Conservation (phyloP, 2,797 vertebrate species). For the Corythornis leucogaster region DNA sequence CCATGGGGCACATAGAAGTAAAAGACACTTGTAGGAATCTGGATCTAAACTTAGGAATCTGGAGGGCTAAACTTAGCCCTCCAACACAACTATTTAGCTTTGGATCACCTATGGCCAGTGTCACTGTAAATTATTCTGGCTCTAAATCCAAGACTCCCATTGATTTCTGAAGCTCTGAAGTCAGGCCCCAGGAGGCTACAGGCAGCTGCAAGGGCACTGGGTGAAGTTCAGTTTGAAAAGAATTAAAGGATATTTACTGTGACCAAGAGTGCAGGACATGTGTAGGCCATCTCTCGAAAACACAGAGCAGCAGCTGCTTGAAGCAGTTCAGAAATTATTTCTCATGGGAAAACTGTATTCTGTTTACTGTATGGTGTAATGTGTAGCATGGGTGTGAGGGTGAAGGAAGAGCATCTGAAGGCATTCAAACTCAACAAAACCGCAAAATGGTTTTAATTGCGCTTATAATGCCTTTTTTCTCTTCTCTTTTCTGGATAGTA, state of each 20-base stretch:
- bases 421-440: background rate
- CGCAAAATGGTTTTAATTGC: background rate
- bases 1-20: background rate
- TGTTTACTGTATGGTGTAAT: background rate
- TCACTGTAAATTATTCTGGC: background rate
- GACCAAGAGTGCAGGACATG: background rate
- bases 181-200: background rate
- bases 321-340: background rate
- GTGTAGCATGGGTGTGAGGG: fast-evolving
- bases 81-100: background rate
- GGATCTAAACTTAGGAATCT: background rate
- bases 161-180: background rate
- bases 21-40: background rate
- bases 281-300: background rate
- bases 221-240: background rate
- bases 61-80: background rate
- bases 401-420: background rate
- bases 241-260: background rate
- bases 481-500: background rate
- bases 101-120: background rate
- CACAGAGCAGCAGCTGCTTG: background rate
- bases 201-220: background rate
- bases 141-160: background rate
- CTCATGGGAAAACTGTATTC: background rate
- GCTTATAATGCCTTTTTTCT: background rate